Evolutionary conservation across 2,797 vertebrate species (phyloP).

Genomic region (Danio kyathit): DNA sequence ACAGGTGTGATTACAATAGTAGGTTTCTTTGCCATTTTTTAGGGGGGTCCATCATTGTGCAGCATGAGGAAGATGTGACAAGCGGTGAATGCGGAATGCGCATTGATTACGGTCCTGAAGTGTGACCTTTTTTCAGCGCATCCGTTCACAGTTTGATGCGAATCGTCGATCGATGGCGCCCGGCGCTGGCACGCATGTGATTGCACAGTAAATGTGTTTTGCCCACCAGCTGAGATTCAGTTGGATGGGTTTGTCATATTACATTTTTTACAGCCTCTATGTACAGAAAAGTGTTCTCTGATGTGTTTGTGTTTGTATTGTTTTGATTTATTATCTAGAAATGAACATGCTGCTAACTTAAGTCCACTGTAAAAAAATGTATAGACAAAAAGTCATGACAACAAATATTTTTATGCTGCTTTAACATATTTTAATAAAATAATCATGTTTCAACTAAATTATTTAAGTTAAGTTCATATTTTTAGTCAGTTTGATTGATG

Average conservation of each 20-base stretch:
- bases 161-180: slow-evolving; percentile 71
- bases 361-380: not conserved
- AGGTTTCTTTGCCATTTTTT: slow-evolving; percentile 9
- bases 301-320: not conserved
- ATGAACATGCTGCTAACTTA: not conserved
- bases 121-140: slow-evolving; percentile 77
- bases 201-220: slow-evolving; percentile 51
- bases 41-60: slow-evolving; percentile 12
- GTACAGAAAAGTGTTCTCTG: not conserved
- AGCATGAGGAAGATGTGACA: slow-evolving; percentile 65
- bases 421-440: too few species aligned
- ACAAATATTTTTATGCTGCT: too few species aligned
- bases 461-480: too few species aligned
- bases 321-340: not conserved
- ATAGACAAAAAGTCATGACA: too few species aligned
- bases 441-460: too few species aligned
- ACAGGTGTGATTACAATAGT: slow-evolving; percentile 43
- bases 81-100: slow-evolving; percentile 74
- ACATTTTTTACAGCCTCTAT: slow-evolving; percentile 17
- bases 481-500: too few species aligned
- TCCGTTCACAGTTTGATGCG: slow-evolving; percentile 73
- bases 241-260: slow-evolving; percentile 46
- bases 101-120: slow-evolving; percentile 77
- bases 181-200: slow-evolving; percentile 57
- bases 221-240: slow-evolving; percentile 22